Base-by-base conservation (phyloP, 2,113 vertebrate species). In the Scortum barcoo region DNA sequence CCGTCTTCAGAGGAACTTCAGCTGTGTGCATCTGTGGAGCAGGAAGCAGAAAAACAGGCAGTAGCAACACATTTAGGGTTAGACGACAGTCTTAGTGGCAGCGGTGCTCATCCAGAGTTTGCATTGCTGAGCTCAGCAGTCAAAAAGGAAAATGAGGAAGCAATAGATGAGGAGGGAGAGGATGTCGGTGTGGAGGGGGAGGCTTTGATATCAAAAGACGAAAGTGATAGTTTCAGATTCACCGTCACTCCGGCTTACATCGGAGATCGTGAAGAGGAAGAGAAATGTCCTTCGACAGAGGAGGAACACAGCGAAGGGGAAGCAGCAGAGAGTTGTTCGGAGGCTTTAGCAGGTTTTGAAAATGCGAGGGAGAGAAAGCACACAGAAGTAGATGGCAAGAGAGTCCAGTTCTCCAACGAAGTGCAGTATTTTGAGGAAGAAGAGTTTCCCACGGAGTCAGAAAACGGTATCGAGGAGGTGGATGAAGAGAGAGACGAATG, bases 341-440 rank as follows among this genome's bases (percentile, higher is more conserved):
- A 53, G 40, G 42, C 28, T 80, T 40, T 68, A 6, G 20, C n/a
- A 24, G 73, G 17, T 68, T 76, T 24, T 6, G 28, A 53, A 54
- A 24, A 17, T 1, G 14, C 17, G 54, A 50, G 28, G 2, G 53
- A 80, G 40, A 26, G 53, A 30, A 7, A 22, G 40, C 16, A 50
- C 22, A 61, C 12, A 24, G 84, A 80, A 33, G 71, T 38, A 57
- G 36, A 79, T 3, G 69, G 80, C 13, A 87, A 72, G 30, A 84
- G 72, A 60, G 84, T 88, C 38, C 70, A 88, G 54, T 88, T 91
- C 56, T 85, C 83, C 5, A 20, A 58, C 2, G 36, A 81, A 42
- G 84, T 85, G 24, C 67, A 62, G 56, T 86, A 81, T 74, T 86
- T 90, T 12, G 36, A 58, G 42, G 63, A 22, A 51, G 54, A 61